phyloP scores from a whole-genome alignment of 2,113 vertebrate species.

The Phasianus colchicus region DNA sequence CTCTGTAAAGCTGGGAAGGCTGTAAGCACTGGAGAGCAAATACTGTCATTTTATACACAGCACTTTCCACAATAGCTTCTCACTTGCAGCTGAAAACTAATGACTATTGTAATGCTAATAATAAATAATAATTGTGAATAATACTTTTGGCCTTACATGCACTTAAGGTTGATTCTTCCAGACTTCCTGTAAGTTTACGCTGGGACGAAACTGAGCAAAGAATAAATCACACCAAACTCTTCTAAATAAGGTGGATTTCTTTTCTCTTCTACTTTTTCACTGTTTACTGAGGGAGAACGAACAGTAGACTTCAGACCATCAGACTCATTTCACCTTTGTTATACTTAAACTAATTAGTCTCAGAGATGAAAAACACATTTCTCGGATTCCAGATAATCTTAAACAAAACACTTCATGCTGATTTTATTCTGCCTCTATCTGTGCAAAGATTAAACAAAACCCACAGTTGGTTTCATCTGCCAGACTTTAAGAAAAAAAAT shows the following conservation, averaged over 20 bases:
- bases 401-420: conserved; percentile 62
- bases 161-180: conserved; percentile 35
- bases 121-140: conserved; percentile 1
- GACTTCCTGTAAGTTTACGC: conserved; percentile 66
- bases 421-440: conserved; percentile 71
- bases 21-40: conserved; percentile 35
- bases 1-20: conserved; percentile 62
- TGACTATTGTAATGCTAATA: conserved; percentile 12
- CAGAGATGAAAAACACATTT: conserved; percentile 66
- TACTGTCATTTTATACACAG: conserved; percentile 29
- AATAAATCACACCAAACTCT: conserved; percentile 52
- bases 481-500: conserved; percentile 45
- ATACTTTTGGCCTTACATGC: conserved; percentile 27
- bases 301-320: conserved; percentile 65
- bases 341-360: conserved; percentile 69
- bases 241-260: conserved; percentile 54
- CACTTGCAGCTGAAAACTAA: not conserved
- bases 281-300: conserved; percentile 51
- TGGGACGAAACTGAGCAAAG: conserved; percentile 39
- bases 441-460: conserved; percentile 66
- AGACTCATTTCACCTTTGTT: conserved; percentile 68
- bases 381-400: conserved; percentile 73
- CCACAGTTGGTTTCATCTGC: conserved; percentile 49
- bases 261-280: conserved; percentile 10
- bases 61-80: not conserved